Evolutionary conservation across 2,797 vertebrate species (phyloP).

Genomic region (Melanotaenia nigrans): DNA sequence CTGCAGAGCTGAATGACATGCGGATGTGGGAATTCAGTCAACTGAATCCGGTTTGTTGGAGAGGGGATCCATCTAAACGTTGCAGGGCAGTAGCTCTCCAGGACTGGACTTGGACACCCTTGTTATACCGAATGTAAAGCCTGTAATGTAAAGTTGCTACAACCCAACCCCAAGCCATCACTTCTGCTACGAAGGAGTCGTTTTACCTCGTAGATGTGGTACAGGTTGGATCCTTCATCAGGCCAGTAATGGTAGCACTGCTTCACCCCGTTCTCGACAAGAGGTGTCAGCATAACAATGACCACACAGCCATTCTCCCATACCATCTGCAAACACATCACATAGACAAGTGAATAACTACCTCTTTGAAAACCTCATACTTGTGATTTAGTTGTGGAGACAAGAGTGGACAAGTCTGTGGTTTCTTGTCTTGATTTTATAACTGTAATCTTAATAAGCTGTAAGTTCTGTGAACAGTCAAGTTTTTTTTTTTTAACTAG

Average conservation of each 20-base stretch:
- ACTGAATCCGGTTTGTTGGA: no score
- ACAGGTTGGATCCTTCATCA: slow-evolving; percentile 92
- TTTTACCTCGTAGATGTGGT: slow-evolving; percentile 94
- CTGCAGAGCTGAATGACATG: no score
- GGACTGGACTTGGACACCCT: no score
- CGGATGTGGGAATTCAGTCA: no score
- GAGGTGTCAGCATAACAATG: slow-evolving; percentile 93
- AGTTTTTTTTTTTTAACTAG: background rate
- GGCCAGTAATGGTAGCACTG: slow-evolving; percentile 98
- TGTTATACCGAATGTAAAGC: background rate
- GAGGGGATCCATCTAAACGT: no score
- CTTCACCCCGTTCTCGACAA: slow-evolving; percentile 89
- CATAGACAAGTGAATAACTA: background rate
- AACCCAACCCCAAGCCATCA: background rate
- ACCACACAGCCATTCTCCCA: slow-evolving; percentile 97
- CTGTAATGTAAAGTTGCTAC: background rate
- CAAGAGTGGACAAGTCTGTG: background rate
- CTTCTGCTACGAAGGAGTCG: background rate
- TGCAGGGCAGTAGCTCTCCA: no score
- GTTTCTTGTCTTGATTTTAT: background rate
- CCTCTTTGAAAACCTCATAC: background rate
- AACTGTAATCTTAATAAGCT: background rate
- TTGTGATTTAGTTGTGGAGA: background rate
- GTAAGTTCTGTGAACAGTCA: no score
- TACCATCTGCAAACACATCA: slow-evolving; percentile 87